Conservation (phyloP, 2,888 invertebrate genomes). For the Mystacides longicornis region DNA sequence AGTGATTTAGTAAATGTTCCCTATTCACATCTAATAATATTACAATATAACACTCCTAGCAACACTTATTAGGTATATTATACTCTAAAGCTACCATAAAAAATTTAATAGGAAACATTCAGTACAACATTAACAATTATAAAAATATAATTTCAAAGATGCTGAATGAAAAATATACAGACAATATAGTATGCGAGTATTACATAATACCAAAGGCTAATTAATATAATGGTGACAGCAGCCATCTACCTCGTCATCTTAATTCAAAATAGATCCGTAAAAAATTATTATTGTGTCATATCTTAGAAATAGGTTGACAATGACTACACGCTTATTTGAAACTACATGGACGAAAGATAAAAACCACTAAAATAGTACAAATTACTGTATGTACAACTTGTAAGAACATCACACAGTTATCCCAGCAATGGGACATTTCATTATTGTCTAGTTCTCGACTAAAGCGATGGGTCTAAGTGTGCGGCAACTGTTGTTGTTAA, state of each 20-base stretch:
- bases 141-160: conserved; percentile 27
- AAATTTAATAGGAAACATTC: conserved; percentile 25
- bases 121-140: conserved; percentile 27
- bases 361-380: not conserved
- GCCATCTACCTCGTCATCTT: conserved; percentile 3
- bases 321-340: not conserved
- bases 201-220: conserved; percentile 14
- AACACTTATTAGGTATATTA: conserved; percentile 4
- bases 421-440: too few relatives aligned
- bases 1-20: too few relatives aligned
- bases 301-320: not conserved
- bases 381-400: too few relatives aligned
- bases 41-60: conserved; percentile 11
- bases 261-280: too few relatives aligned
- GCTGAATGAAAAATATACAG: conserved; percentile 23
- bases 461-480: too few relatives aligned
- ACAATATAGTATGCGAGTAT: conserved; percentile 1
- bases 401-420: too few relatives aligned
- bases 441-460: too few relatives aligned
- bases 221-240: conserved; percentile 11
- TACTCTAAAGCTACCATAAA: conserved; percentile 23
- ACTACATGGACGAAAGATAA: not conserved
- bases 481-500: too few relatives aligned
- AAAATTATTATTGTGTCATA: conserved; percentile 10
- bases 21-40: too few relatives aligned